Evolutionary conservation across 2,797 vertebrate species (phyloP).

Genomic region (Parauchenoglanis punctatus): DNA sequence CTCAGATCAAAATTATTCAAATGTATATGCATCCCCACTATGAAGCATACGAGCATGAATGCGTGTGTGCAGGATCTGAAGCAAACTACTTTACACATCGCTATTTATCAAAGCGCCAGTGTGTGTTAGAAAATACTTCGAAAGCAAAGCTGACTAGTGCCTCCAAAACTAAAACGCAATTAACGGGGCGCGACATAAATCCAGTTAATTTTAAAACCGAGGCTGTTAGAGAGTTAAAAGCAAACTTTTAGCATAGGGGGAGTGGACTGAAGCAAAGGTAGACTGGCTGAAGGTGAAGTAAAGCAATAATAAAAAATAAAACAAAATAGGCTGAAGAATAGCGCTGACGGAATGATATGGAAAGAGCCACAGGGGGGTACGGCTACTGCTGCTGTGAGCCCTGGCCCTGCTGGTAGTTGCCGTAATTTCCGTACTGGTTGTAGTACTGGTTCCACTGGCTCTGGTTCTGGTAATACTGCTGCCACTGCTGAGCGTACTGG

Average conservation of each 20-base stretch:
- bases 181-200: slow-evolving; percentile 33
- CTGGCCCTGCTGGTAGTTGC: slow-evolving; percentile 47
- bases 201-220: slow-evolving; percentile 43
- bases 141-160: slow-evolving; percentile 15
- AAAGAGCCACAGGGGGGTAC: slow-evolving; percentile 18
- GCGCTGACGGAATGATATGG: slow-evolving; percentile 51
- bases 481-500: slow-evolving; percentile 91
- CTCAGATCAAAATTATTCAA: slow-evolving; percentile 34
- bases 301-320: not conserved
- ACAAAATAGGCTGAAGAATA: slow-evolving; percentile 44
- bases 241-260: slow-evolving; percentile 8
- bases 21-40: slow-evolving; percentile 35
- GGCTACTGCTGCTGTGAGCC: slow-evolving; percentile 69
- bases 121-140: not conserved
- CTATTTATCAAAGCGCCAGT: slow-evolving; percentile 35
- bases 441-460: slow-evolving; percentile 93
- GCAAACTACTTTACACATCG: slow-evolving; percentile 39
- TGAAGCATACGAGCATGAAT: slow-evolving; percentile 39
- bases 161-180: slow-evolving; percentile 39
- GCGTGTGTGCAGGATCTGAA: slow-evolving; percentile 35
- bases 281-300: slow-evolving; percentile 32
- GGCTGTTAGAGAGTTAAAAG: slow-evolving; percentile 31
- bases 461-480: slow-evolving; percentile 94
- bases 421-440: slow-evolving; percentile 84
- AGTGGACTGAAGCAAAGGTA: slow-evolving; percentile 36